phyloP scores from a whole-genome alignment of 2,888 invertebrate species.

The Macrosiphum euphorbiae region DNA sequence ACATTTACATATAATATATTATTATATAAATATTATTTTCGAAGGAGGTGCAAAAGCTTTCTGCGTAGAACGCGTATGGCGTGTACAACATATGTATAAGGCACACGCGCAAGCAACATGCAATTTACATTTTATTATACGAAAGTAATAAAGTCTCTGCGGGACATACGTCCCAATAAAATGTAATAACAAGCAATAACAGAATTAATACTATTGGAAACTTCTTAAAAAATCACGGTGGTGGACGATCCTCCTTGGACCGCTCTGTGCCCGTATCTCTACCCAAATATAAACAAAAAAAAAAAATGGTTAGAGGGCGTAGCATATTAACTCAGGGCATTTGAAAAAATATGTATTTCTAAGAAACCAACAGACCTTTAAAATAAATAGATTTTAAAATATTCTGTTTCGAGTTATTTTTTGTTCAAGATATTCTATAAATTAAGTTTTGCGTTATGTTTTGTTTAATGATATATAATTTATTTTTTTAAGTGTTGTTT shows the following conservation, averaged over 20 bases:
- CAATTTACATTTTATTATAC: neutral
- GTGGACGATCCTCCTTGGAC: neutral
- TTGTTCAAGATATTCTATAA: no score
- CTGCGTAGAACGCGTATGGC: neutral
- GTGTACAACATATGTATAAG: neutral
- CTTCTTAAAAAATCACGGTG: neutral
- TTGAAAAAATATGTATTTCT: no score
- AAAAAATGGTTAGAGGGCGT: no score
- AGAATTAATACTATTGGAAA: neutral
- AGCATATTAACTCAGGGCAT: no score
- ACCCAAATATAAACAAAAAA: neutral
- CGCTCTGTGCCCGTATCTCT: neutral
- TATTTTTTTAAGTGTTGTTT: no score
- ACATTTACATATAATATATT: neutral
- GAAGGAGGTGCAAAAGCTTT: neutral
- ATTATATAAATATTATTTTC: neutral
- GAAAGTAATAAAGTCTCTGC: neutral
- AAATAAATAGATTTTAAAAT: no score
- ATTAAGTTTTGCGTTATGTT: no score
- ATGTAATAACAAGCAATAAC: neutral
- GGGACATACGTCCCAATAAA: neutral
- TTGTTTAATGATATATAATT: no score
- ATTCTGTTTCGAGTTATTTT: no score
- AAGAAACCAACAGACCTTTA: no score
- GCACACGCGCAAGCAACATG: neutral